Base-by-base conservation (phyloP, 1,140 invertebrate genomes). In the Papilio polytes region DNA sequence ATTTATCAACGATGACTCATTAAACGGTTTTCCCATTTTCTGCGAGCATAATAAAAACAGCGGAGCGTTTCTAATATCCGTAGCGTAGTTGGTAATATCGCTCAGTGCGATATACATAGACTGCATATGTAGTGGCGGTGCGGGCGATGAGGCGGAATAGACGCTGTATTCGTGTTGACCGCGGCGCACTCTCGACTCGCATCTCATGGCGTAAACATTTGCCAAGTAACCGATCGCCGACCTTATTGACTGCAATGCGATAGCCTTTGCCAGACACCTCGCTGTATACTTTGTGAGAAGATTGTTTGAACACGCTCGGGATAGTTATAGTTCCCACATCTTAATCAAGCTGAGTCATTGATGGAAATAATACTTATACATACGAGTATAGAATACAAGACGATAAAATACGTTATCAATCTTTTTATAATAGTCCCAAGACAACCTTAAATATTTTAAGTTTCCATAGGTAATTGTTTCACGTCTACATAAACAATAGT, bases 171-270 rank as follows among this genome's bases (percentile, higher is more conserved):
- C 87, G 85, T 87, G 82, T 85, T 88, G 87, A 90, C 89, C 88
- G 82, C 88, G 89, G 86, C 85, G 82, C 82, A 80, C 82, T 85
- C 83, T 81, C 84, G 81, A 78, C 83, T 85, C 85, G 81, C 63
- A 86, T 90, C 84, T 88, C 87, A 88, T 85, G 85, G 81, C 80
- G 86, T 88, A 91, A 92, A 93, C 91, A 92, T 92, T 92, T 91
- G 87, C 80, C 80, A 79, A 86, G 87, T 86, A 86, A 88, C 87
- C 80, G 85, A 91, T 91, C 87, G 80, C 81, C 83, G 85, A 86
- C 87, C 86, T 85, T 87, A 88, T 87, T 86, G 88, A 85, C 82
- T 88, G 85, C 83, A 82, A 88, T 84, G 76, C 80, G 88, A 91
- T 90, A 91, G 85, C 85, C 80, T 84, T 85, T 83, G 84, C 87